Evolutionary conservation across 2,888 invertebrate species (phyloP).

Genomic region (Rhodophaea formosa): DNA sequence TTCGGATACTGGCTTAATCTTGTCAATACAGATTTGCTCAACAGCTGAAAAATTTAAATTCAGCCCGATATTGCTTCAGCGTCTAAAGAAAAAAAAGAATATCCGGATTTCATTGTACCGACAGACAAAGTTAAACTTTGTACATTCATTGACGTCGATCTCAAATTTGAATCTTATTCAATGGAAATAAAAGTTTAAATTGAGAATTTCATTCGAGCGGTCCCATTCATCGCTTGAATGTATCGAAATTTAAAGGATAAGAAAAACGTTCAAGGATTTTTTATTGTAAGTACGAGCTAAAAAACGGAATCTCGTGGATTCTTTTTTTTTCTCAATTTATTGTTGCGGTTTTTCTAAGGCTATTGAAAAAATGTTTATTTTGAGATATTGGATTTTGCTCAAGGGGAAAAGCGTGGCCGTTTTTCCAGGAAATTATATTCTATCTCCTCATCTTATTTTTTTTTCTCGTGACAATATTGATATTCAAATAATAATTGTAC

Average conservation of each 20-base stretch:
- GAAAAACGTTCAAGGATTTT: conserved; percentile 20
- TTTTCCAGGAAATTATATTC: neutral
- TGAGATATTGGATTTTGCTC: neutral
- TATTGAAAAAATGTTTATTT: neutral
- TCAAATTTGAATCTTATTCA: conserved; percentile 21
- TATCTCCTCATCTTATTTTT: neutral
- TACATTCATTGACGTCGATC: neutral
- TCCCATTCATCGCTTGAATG: conserved; percentile 17
- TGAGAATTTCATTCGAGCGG: conserved; percentile 1
- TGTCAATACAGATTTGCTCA: conserved; percentile 44
- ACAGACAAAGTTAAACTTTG: conserved; percentile 20
- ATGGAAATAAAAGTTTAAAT: conserved; percentile 17
- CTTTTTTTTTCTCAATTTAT: conserved; percentile 20
- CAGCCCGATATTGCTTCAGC: conserved; percentile 33
- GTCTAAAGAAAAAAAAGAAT: conserved; percentile 32
- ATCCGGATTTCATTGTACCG: conserved; percentile 29
- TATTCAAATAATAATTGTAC: no score
- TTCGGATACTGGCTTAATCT: conserved; percentile 29
- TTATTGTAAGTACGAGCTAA: conserved; percentile 20
- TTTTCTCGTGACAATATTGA: neutral
- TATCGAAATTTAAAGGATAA: conserved; percentile 24
- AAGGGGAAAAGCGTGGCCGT: neutral
- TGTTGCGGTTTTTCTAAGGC: neutral
- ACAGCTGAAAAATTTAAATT: conserved; percentile 46
- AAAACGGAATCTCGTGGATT: conserved; percentile 21